Percentiles rank a stretch among this genome's conserved stretches.
Conservation (phyloP, 2,113 vertebrate species). For the Coregonus clupeaformis region DNA sequence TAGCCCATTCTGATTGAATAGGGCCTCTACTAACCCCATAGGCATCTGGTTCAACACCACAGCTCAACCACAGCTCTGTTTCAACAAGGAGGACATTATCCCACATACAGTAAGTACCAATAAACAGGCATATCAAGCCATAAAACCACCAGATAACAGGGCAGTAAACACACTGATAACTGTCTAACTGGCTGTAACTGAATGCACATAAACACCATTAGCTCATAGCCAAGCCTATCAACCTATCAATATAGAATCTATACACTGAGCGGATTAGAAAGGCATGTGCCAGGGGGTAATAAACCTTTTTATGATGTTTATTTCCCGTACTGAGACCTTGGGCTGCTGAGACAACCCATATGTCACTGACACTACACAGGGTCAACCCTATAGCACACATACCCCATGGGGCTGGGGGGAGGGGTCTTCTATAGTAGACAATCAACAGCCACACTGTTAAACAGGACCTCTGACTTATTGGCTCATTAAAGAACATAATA, state of each 20-base stretch:
- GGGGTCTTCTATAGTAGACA: conserved; percentile 22
- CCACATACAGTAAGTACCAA: conserved; percentile 9
- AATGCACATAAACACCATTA: background rate
- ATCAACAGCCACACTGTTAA: conserved; percentile 35
- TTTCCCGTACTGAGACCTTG: background rate
- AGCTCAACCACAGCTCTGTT: background rate
- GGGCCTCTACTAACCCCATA: conserved; percentile 9
- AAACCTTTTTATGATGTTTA: conserved; percentile 1
- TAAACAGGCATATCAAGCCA: conserved; percentile 28
- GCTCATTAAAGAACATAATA: conserved; percentile 15
- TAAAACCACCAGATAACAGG: conserved; percentile 20
- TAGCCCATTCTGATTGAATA: conserved; percentile 18
- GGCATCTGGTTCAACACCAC: conserved; percentile 24
- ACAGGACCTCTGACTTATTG: conserved; percentile 31
- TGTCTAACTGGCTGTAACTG: conserved; percentile 8
- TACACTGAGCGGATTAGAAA: background rate
- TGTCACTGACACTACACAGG: conserved; percentile 35
- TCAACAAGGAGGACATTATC: conserved; percentile 25
- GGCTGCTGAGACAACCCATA: conserved; percentile 19
- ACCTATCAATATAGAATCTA: background rate
- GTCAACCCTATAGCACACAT: background rate
- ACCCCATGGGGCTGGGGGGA: background rate
- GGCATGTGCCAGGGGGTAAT: background rate
- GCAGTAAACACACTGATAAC: conserved; percentile 24
- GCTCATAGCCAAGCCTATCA: background rate